Evolutionary conservation across 2,888 invertebrate genomes (phyloP).

Genomic region (Agonopterix alstromeriana): DNA sequence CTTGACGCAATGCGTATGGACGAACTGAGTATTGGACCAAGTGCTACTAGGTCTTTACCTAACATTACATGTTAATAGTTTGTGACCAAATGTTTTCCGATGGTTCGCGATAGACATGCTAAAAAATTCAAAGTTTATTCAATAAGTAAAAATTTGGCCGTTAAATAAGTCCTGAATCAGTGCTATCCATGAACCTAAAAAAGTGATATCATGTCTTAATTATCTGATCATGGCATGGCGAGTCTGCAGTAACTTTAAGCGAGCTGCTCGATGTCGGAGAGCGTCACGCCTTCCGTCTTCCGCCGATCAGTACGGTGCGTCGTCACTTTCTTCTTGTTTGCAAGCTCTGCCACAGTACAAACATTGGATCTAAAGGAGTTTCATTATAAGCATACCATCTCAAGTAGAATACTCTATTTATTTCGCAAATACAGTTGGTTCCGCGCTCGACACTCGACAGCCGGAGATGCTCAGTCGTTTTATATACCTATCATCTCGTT

Average conservation of each 20-base stretch:
- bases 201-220: neutral
- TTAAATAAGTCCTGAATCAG: too few relatives aligned
- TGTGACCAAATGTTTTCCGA: too few relatives aligned
- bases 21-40: too few relatives aligned
- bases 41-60: too few relatives aligned
- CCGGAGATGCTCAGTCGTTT: slow-evolving; percentile 29
- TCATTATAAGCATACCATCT: slow-evolving; percentile 31
- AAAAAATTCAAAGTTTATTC: too few relatives aligned
- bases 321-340: slow-evolving; percentile 20
- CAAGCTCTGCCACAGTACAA: slow-evolving; percentile 17
- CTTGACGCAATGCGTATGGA: too few relatives aligned
- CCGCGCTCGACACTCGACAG: slow-evolving; percentile 4
- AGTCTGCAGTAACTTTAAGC: slow-evolving; percentile 26
- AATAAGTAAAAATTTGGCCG: too few relatives aligned
- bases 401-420: slow-evolving; percentile 15
- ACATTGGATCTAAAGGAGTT: slow-evolving; percentile 18
- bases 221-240: slow-evolving; percentile 31
- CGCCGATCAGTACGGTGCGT: slow-evolving; percentile 16
- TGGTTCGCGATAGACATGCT: too few relatives aligned
- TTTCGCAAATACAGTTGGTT: neutral
- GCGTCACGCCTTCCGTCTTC: slow-evolving; percentile 18
- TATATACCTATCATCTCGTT: neutral
- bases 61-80: too few relatives aligned
- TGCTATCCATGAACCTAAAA: too few relatives aligned
- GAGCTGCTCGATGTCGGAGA: slow-evolving; percentile 28